Evolutionary conservation across 2,113 vertebrate species (phyloP).

Genomic region (Tricholaema leucomelas): DNA sequence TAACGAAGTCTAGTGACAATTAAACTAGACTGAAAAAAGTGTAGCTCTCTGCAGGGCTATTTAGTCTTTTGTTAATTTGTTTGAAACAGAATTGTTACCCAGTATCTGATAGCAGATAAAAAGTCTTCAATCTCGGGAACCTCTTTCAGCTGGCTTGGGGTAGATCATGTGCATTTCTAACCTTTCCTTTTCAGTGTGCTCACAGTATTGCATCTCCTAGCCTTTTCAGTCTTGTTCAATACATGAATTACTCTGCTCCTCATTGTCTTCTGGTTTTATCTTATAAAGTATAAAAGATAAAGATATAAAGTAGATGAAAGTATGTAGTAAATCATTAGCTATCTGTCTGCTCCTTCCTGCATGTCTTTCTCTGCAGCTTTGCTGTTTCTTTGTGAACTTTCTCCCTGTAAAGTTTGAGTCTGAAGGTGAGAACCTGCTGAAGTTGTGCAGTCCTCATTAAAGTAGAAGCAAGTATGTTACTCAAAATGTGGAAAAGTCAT

Average conservation of each 20-base stretch:
- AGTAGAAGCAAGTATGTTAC: not conserved
- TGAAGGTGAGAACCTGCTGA: not conserved
- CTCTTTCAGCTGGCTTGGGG: not conserved
- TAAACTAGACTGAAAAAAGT: not conserved
- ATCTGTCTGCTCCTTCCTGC: not conserved
- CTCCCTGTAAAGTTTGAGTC: not conserved
- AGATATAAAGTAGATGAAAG: too few species aligned
- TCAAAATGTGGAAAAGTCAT: not conserved
- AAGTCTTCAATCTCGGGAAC: not conserved
- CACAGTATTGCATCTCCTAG: not conserved
- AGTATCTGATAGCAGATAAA: not conserved
- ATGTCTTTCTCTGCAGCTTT: not conserved
- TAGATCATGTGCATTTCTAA: not conserved
- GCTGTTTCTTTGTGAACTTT: not conserved
- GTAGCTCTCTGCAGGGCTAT: not conserved
- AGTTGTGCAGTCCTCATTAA: not conserved
- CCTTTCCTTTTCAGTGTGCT: not conserved
- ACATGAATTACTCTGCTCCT: not conserved
- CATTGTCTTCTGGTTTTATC: not conserved
- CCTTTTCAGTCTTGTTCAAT: not conserved
- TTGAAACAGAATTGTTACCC: conserved; percentile 36
- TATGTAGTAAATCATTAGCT: not conserved
- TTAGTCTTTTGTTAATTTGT: conserved; percentile 8
- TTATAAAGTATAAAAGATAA: too few species aligned
- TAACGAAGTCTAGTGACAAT: not conserved